A percentile compares a stretch with the other conserved stretches of the same genome.
Conservation (phyloP, 2,888 invertebrate genomes). For the Arenicola marina region DNA sequence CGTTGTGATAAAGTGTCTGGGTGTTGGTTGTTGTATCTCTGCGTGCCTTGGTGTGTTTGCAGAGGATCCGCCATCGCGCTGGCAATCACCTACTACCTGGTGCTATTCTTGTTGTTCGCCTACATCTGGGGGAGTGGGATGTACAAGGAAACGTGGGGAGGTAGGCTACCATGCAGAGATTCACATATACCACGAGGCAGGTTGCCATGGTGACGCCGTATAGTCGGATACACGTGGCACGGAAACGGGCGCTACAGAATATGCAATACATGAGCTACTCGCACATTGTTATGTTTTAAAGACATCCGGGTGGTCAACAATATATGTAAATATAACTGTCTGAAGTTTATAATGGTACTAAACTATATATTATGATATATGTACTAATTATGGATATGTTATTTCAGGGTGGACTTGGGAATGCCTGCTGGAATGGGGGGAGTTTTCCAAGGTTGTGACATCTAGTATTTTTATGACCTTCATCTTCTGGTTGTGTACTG, state of each 20-base stretch:
- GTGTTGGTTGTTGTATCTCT: too few species aligned
- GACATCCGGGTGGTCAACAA: too few species aligned
- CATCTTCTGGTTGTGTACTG: conserved; percentile 41
- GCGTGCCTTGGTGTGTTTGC: conserved; percentile 7
- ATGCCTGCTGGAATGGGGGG: conserved; percentile 35
- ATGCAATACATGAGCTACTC: too few species aligned
- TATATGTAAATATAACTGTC: too few species aligned
- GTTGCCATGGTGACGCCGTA: too few species aligned
- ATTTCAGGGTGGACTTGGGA: conserved; percentile 39
- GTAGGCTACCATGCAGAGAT: conserved; percentile 13
- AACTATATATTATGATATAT: too few species aligned
- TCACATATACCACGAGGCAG: neutral
- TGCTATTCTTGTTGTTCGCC: conserved; percentile 28
- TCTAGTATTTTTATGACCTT: conserved; percentile 38
- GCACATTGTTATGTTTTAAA: too few species aligned
- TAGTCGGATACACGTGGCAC: too few species aligned
- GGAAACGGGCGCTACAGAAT: too few species aligned
- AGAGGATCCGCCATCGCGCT: conserved; percentile 38
- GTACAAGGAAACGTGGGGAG: conserved; percentile 37
- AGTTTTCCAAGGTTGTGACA: conserved; percentile 25
- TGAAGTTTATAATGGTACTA: too few species aligned
- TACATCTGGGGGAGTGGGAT: conserved; percentile 37
- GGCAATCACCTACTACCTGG: conserved; percentile 35
- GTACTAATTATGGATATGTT: too few species aligned
- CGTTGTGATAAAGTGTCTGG: too few species aligned